phyloP scores from a whole-genome alignment of 1,140 invertebrate species.

The Drosophila aff. region DNA sequence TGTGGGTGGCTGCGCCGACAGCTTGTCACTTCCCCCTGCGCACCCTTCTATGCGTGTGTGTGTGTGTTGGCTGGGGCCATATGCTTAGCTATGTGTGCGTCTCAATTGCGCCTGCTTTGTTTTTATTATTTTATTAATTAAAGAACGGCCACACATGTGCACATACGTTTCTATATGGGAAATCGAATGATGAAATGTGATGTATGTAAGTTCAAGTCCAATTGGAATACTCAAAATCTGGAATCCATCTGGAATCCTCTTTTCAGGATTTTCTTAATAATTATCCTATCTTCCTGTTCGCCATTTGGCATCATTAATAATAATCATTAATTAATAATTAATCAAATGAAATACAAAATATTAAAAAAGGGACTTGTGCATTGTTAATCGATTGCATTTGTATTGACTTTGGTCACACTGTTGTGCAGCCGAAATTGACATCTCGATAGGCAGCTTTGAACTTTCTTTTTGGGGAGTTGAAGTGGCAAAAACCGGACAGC shows the following conservation, averaged over 20 bases:
- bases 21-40: conserved; percentile 56
- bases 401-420: not conserved
- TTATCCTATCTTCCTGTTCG: no score
- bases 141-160: conserved; percentile 20
- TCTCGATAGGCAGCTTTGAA: not conserved
- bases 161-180: not conserved
- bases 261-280: not conserved
- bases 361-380: not conserved
- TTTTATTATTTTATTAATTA: conserved; percentile 66
- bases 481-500: not conserved
- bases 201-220: not conserved
- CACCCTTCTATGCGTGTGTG: not conserved
- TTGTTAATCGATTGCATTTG: not conserved
- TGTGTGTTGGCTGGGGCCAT: not conserved
- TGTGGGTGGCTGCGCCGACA: conserved; percentile 45
- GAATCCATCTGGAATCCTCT: not conserved
- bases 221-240: not conserved
- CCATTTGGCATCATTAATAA: no score
- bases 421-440: not conserved
- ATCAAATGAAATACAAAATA: not conserved
- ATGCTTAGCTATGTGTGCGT: conserved; percentile 11
- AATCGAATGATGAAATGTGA: not conserved
- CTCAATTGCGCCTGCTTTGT: conserved; percentile 17
- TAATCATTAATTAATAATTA: not conserved
- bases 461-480: not conserved